Evolutionary conservation across 2,113 vertebrate genomes (phyloP), one percentile per base, ranked within the genome.

Genomic region (Anser cygnoides): DNA sequence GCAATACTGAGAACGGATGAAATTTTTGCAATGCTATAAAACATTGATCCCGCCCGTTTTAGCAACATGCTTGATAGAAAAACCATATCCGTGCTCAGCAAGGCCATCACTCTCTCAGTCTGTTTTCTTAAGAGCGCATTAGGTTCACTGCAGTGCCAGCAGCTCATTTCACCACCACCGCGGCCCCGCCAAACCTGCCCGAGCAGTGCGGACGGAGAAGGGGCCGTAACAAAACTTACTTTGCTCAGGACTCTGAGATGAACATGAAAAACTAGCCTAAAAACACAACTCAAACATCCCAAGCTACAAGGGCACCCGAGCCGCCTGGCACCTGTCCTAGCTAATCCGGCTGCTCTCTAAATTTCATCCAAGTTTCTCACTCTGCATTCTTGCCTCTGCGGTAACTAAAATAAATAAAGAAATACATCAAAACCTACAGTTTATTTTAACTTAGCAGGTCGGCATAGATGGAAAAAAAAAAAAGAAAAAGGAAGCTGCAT

Each of bases 361-460:
- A 62, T 55, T 52, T 6, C 58, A 84, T 50, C 84, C 19, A 19
- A 89, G 82, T 29, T 79, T 67, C 91, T 86, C 70, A 33, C 55
- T 73, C 49, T 37, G 16, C 77, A 33, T 94, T 89, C 77, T 73
- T 75, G 80, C 84, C 91, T 61, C 19, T 35, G 84, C 0, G 13
- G 76, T 92, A 92, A 61, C 46, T 77, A 49, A 95, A 93, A 87
- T 91, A 94, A 95, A 95, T 41, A 66, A 26, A 43, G 86, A 66
- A 82, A 95, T 89, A n/a, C 84, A 73, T 91, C 77, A 75, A 89
- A 91, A 54, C 52, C 29, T 37, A 35, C 70, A 0, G 66, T 89
- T 89, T 82, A 41, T 92, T 93, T 95, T 88, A 68, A 84, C 84
- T 91, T 79, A 16, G 14, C 87, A 49, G 81, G 84, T 89, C 43